Evolutionary conservation across 2,888 invertebrate species (phyloP), one percentile per base, ranked within the genome.

Genomic region (Parasteatoda lunata): DNA sequence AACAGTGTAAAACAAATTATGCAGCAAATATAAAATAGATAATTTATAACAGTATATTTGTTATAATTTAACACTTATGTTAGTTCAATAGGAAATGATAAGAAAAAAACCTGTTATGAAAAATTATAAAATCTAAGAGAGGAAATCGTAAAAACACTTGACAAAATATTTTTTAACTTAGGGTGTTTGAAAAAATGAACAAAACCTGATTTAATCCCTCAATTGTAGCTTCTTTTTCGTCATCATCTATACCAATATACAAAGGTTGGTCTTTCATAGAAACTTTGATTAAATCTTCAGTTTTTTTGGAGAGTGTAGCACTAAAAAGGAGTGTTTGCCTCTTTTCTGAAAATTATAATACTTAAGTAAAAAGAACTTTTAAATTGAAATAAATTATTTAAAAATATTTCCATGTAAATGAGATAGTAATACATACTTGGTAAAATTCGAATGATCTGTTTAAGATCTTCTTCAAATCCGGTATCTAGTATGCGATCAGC

Each of bases 241-340:
- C 94, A 90, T 98, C 98, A 91, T 98, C 97, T 0, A 99, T 97
- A 8, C 98, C 98, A 5, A 99, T 96, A 92, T 97, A 97, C 52
- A 98, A 93, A 0, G 98, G 98, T 91, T 98, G 97, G 90, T 97
- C 96, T 92, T 98, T 98, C 11, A 99, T 93, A 0, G 99, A 98
- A 68, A 98, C 92, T 54, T 95, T 94, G 5, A 96, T 97, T 76
- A 99, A 92, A 59, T 96, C 95, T 92, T 98, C 96, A 0, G 96
- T 97, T 92, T 97, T 97, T 90, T 96, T 94, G 0, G 97, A 97
- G 91, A 97, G 96, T 0, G 99, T 99, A 1, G 99, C 99, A 91
- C 98, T 98, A 92, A 99, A 99, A 86, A 99, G 91, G 97, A 99
- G 98, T 0, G 98, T 98, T 93, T 98, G 98, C 77, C 98, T 94